Percentiles rank a stretch among this genome's conserved stretches.
These are phyloP conservation scores for Glaucidium brasilianum DNA, from an alignment of 2,113 vertebrate species.

Conservation along the genomic window DNA sequence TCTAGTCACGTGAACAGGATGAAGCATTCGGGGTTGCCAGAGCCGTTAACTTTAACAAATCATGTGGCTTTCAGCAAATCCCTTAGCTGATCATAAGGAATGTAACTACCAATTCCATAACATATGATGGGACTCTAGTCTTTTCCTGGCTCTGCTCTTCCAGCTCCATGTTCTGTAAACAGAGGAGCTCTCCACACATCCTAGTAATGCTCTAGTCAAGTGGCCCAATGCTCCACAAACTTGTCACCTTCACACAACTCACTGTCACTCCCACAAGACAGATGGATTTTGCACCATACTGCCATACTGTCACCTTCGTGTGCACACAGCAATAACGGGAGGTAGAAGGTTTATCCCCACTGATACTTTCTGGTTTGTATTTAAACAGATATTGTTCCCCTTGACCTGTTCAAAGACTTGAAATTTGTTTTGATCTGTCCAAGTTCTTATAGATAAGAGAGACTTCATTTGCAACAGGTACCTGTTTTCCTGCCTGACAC, in stretches of 20 bases:
- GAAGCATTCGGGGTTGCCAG: neutral
- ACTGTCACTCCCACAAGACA: neutral
- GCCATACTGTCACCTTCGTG: neutral
- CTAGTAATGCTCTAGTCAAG: neutral
- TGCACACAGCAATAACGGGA: neutral
- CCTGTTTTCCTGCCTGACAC: neutral
- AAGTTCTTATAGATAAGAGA: neutral
- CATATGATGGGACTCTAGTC: accelerated
- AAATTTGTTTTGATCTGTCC: neutral
- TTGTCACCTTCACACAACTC: neutral
- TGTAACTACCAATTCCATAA: neutral
- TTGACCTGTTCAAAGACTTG: neutral
- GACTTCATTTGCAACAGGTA: neutral
- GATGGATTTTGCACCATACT: neutral
- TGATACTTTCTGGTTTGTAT: neutral
- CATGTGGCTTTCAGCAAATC: neutral
- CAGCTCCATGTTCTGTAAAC: neutral
- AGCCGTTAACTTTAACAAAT: neutral
- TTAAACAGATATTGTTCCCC: neutral
- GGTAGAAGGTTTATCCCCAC: neutral
- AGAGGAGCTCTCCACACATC: neutral
- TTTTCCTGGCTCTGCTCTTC: neutral
- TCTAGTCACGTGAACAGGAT: neutral
- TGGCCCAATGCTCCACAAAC: neutral
- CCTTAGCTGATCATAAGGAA: neutral